Base-by-base conservation (phyloP, 2,797 vertebrate species). In the Caiman crocodilus region DNA sequence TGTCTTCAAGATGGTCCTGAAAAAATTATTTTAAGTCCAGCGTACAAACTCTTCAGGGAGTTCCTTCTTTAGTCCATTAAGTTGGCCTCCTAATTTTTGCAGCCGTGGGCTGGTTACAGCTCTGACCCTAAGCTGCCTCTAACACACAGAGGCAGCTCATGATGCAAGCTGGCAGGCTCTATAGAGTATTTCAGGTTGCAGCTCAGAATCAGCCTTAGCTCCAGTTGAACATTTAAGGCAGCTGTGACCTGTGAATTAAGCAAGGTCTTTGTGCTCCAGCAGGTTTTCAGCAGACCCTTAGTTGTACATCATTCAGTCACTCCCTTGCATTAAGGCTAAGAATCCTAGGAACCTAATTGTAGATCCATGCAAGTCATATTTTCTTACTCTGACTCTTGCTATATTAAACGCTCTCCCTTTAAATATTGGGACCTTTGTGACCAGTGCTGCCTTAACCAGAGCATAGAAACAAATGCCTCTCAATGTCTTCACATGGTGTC, bases 401-500 rank as follows among this genome's bases (percentile, higher is more conserved):
- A 20, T 0, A 63, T 75, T 75, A 59, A 91, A 18, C 16, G 55
- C 60, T 67, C 78, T 57, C 78, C 60, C 60, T 50, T 73, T 74
- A 79, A 32, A 59, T n/a, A 61, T 25, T 14, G 9, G 25, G 88
- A 63, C 42, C 63, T 35, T 90, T 87, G 55, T 30, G 32, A 81
- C 59, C 77, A 85, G 23, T 14, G 63, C 26, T 69, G 69, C 57
- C 74, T 84, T 76, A 89, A 87, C 92, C 91, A 85, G 15, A 88
- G 83, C 30, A 26, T 87, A 64, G 73, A 89, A 88, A 88, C 79
- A 85, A 86, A 75, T 14, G 82, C 80, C 69, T 80, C 82, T 83
- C 80, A 79, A 67, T 2, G 4, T 95, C 81, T 79, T 88, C 88
- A 82, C 7, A 77, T 69, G 88, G 77, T 92, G 94, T 82, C 71